Conservation (phyloP, 64 coral and sea anemone genomes). For the Acropora yongei region DNA sequence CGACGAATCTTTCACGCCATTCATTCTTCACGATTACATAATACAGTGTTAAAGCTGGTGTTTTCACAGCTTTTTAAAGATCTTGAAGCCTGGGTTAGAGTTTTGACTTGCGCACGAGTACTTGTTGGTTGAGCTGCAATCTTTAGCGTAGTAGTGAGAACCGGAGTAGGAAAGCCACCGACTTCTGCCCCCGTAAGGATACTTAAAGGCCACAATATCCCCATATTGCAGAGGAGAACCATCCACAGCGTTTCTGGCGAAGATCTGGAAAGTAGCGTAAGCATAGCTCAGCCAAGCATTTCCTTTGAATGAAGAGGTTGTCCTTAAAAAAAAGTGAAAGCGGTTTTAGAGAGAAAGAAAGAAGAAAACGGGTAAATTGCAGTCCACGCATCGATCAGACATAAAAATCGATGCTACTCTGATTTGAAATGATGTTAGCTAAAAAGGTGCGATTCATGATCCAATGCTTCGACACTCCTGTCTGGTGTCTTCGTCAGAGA, state of each 20-base stretch:
- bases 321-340: background rate
- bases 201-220: conserved; percentile 67
- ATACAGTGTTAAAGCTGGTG: too few relatives aligned
- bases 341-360: too few relatives aligned
- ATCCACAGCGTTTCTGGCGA: conserved; percentile 55
- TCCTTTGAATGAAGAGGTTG: background rate
- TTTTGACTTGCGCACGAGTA: conserved; percentile 13
- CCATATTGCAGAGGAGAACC: conserved; percentile 70
- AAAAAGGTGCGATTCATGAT: too few relatives aligned
- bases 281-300: conserved; percentile 7
- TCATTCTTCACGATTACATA: too few relatives aligned
- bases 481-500: too few relatives aligned
- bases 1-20: too few relatives aligned
- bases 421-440: too few relatives aligned
- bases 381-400: background rate
- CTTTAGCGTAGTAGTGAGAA: background rate
- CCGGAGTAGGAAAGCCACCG: conserved; percentile 54
- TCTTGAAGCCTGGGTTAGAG: conserved; percentile 50
- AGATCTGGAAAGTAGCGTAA: conserved; percentile 47
- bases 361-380: background rate
- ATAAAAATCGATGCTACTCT: too few relatives aligned
- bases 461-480: too few relatives aligned
- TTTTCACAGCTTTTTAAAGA: conserved; percentile 55
- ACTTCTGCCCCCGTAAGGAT: background rate
- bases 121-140: conserved; percentile 31